Evolutionary conservation across 2,888 invertebrate species (phyloP).

Genomic region (Harpagoxenus sublaevis): DNA sequence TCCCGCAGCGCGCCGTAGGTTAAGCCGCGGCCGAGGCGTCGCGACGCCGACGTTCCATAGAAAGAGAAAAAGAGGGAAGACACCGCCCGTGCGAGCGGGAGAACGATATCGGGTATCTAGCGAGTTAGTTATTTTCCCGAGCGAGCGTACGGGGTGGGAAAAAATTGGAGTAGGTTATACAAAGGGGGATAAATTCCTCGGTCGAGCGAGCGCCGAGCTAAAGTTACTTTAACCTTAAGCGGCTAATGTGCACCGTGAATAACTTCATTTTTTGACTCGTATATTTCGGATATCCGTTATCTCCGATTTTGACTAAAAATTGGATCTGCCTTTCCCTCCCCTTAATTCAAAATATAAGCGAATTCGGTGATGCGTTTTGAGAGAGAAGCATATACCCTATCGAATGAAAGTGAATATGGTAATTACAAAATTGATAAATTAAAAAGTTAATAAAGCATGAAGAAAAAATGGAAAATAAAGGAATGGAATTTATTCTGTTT

Average conservation of each 20-base stretch:
- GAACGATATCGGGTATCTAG: slow-evolving; percentile 29
- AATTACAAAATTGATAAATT: background rate
- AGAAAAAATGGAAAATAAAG: background rate
- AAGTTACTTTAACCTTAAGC: slow-evolving; percentile 51
- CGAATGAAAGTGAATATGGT: background rate
- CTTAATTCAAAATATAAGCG: background rate
- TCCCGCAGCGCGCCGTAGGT: slow-evolving; percentile 61
- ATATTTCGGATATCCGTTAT: slow-evolving; percentile 9
- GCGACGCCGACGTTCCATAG: slow-evolving; percentile 12
- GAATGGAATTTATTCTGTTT: background rate
- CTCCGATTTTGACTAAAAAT: slow-evolving; percentile 24
- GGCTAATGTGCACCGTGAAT: slow-evolving; percentile 46
- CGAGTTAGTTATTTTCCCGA: slow-evolving; percentile 43
- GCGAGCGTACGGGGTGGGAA: background rate
- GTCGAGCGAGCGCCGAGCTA: slow-evolving; percentile 38
- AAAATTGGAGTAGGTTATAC: slow-evolving; percentile 47
- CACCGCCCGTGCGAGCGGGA: slow-evolving; percentile 12
- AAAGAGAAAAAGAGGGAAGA: background rate
- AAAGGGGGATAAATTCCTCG: slow-evolving; percentile 46
- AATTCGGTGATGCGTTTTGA: background rate
- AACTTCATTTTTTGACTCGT: slow-evolving; percentile 38
- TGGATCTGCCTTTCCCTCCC: background rate
- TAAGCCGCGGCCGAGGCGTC: slow-evolving; percentile 59
- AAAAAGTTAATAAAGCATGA: background rate
- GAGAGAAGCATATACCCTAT: background rate